These are phyloP conservation scores for Prunella fulvescens DNA, from an alignment of 2,113 vertebrate genomes.

Conservation along the genomic window DNA sequence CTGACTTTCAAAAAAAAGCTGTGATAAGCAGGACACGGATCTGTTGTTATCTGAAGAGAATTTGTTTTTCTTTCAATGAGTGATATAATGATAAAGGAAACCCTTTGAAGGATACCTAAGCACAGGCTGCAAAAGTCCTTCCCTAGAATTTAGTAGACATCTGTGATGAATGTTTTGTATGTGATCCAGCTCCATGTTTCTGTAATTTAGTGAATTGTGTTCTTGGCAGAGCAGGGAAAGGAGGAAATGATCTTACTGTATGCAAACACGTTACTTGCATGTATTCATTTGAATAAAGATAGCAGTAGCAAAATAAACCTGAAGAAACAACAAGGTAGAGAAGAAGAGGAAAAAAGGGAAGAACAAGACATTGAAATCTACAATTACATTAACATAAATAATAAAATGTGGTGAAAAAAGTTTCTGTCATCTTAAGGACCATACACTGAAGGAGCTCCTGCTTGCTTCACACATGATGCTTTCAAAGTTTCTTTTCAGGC, in stretches of 20 bases:
- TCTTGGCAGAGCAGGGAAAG: neutral
- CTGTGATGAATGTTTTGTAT: neutral
- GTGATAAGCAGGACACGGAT: neutral
- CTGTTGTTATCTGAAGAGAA: neutral
- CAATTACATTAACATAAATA: neutral
- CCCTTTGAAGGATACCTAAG: neutral
- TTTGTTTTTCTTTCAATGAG: neutral
- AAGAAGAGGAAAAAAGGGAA: neutral
- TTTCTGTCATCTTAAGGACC: neutral
- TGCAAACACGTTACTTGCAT: slow-evolving; percentile 5
- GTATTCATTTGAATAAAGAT: neutral
- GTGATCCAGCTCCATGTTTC: neutral
- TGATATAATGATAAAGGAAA: neutral
- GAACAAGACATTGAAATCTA: neutral
- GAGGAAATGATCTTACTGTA: slow-evolving; percentile 1
- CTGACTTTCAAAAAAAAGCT: neutral
- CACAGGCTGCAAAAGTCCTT: neutral
- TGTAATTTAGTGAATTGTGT: neutral
- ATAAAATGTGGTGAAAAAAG: neutral
- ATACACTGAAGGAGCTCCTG: neutral
- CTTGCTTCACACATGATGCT: neutral
- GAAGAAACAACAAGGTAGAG: neutral
- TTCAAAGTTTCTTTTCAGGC: neutral
- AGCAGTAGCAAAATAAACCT: neutral
- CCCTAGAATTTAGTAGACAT: neutral